Percentiles rank a stretch among this genome's conserved stretches.
These are phyloP conservation scores for Toxonevra muliebris DNA, from an alignment of 2,888 invertebrate species.

Conservation along the genomic window DNA sequence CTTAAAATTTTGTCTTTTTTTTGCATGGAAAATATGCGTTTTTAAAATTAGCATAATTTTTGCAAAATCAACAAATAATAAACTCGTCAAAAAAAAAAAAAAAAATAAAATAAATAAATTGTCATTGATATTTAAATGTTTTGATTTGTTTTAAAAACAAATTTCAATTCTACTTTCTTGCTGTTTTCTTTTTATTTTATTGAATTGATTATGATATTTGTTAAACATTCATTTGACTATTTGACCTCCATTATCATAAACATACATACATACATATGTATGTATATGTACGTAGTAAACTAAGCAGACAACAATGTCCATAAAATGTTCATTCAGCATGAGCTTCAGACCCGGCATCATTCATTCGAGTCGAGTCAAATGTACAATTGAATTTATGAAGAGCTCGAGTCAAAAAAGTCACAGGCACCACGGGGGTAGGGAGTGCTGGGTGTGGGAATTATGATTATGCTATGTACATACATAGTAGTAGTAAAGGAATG, in stretches of 20 bases:
- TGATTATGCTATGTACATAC: background rate
- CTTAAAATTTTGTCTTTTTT: no score
- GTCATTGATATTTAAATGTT: no score
- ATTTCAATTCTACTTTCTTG: no score
- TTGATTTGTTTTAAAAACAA: no score
- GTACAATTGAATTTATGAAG: slow-evolving; percentile 42
- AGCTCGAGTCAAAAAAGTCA: slow-evolving; percentile 21
- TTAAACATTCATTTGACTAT: slow-evolving; percentile 60
- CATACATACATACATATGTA: slow-evolving; percentile 41
- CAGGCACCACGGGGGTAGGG: background rate
- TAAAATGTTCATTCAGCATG: background rate
- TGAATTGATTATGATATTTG: slow-evolving; percentile 55
- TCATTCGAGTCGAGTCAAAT: slow-evolving; percentile 36
- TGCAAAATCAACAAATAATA: no score
- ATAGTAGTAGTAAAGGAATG: background rate
- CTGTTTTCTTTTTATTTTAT: slow-evolving; percentile 32
- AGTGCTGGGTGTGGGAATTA: background rate
- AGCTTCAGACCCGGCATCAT: background rate
- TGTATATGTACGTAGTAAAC: no score
- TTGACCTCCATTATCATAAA: slow-evolving; percentile 61
- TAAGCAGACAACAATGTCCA: slow-evolving; percentile 31
- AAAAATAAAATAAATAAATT: no score
- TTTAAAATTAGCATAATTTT: no score
- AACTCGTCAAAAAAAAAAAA: no score
- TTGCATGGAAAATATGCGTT: no score